Evolutionary conservation across 2,113 vertebrate genomes (phyloP), one percentile per base, ranked within the genome.

Genomic region (zebrafish (Danio rerio)): DNA sequence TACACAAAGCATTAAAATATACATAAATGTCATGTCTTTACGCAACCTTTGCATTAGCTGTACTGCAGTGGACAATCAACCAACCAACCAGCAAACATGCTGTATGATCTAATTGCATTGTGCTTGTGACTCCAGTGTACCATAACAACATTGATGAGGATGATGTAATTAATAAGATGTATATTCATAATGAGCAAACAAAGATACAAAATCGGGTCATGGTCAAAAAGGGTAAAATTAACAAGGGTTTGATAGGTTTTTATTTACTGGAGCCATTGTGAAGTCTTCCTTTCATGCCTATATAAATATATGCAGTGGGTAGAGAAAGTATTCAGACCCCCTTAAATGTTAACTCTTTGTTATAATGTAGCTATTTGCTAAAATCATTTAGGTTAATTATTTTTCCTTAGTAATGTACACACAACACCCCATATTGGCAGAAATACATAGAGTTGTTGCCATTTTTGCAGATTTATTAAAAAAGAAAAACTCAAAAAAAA

Each of bases 21-120:
- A 88, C 86, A 88, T 88, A 89, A 91, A 91, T 89, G 86, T 88
- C 89, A 89, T 21, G 0, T 75, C 61, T 88, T 81, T 83, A 68
- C 72, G 74, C 71, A 83, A 83, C 87, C 69, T 78, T 78, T 66
- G 62, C 13, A n/a, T 82, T 69, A 69, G 66, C n/a, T 5, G 5
- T 78, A 77, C 87, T 85, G 78, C 53, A 40, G 82, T 84, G 65
- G 50, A 78, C 73, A 59, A 65, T 52, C 68, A 31, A 52, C 58
- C 74, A 75, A 45, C 55, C 16, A 62, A 5, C 50, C 80, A 87
- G 89, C 83, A 80, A 90, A 82, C 43, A 62, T 11, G 58, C 31
- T 31, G 31, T 31, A 70, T 42, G 70, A 83, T 50, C 56, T 6
- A 73, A 66, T 53, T 77, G 61, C 52, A 59, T 21, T n/a, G 42